Percentiles rank a stretch among this genome's conserved stretches.
Evolutionary conservation across 2,888 invertebrate species (phyloP).

Genomic region (Clivina fossor): DNA sequence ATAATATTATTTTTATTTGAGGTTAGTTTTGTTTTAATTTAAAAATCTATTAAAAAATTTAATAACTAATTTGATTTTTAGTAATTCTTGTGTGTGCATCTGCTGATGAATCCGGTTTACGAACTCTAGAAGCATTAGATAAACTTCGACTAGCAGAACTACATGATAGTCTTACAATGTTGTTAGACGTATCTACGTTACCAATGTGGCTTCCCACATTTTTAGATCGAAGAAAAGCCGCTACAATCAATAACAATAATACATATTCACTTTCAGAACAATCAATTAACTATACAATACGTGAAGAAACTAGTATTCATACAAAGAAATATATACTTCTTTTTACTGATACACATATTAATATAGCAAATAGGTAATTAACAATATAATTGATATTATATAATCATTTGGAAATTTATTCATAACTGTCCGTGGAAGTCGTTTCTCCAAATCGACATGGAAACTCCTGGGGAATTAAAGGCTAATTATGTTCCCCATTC

Average conservation of each 20-base stretch:
- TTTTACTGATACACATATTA: constrained; percentile 42
- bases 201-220: constrained; percentile 49
- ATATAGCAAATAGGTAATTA: constrained; percentile 14
- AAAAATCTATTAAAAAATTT: too few species aligned
- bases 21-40: too few species aligned
- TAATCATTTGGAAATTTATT: too few species aligned
- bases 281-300: constrained; percentile 7
- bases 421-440: too few species aligned
- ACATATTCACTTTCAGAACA: background rate
- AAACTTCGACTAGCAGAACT: constrained; percentile 51
- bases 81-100: constrained; percentile 56
- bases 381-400: too few species aligned
- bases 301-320: constrained; percentile 41
- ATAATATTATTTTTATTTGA: too few species aligned
- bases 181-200: constrained; percentile 54
- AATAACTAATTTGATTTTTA: too few species aligned
- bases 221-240: constrained; percentile 11
- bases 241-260: background rate
- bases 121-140: constrained; percentile 53
- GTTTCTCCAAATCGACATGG: too few species aligned
- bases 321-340: constrained; percentile 47
- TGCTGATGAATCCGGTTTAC: constrained; percentile 51
- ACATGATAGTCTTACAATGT: constrained; percentile 52
- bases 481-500: too few species aligned
- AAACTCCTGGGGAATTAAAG: too few species aligned